Evolutionary conservation across 2,797 vertebrate species (phyloP), one percentile per base, ranked within the genome.

Genomic region (Macropodus opercularis): DNA sequence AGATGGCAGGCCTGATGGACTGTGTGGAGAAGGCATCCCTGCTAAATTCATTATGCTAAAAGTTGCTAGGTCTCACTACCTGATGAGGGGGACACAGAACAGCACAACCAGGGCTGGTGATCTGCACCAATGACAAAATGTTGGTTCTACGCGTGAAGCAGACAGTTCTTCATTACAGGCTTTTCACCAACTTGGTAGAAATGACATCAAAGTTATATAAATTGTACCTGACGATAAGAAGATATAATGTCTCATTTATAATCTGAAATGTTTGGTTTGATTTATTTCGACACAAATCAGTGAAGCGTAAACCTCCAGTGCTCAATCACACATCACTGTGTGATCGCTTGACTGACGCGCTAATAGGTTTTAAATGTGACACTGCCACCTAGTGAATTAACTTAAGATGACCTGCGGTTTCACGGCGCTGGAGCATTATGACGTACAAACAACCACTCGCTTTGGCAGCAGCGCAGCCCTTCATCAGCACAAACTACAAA

Each of bases 21-120:
- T 87, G 84, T 84, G 87, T 80, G 73, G 85, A 72, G 84, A 80
- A 81, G 84, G 79, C 79, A 84, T 87, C 79, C 82, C 79, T 72
- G 83, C 80, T 90, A 90, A 90, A 90, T 84, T 89, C 87, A 90
- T 91, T 91, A 90, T 83, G 80, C 84, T 87, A 86, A 89, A 90
- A 89, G 87, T 90, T 90, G 87, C 87, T 73, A 87, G 80, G 89
- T 88, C 81, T 86, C 81, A 81, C 81, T 29, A 58, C 75, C 79
- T 86, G 88, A 85, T 80, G 85, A 89, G 75, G 87, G 68, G 29
- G 67, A 66, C 71, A 72, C 50, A 12, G 65, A 56, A 61, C 5
- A 59, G 66, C 77, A 51, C 19, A 53, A 59, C 42, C 41, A 56
- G 31, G 49, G 60, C 78, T 87, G 77, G 50, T 63, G 42, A 72